Conservation (phyloP, 2,113 vertebrate genomes). For the Microcebus murinus region DNA sequence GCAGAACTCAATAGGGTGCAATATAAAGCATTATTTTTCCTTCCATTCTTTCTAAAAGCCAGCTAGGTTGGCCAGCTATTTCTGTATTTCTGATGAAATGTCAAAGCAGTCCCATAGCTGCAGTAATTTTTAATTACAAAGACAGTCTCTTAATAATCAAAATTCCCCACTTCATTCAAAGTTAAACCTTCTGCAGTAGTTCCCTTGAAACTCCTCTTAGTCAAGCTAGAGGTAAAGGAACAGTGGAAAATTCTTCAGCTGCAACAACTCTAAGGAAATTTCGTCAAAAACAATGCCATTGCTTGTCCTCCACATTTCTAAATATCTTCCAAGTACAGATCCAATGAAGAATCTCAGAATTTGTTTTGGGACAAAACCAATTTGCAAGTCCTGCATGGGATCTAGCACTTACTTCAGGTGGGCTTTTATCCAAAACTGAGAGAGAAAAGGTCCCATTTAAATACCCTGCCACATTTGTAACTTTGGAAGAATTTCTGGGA, state of each 20-base stretch:
- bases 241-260: fast-evolving
- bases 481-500: background rate
- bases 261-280: background rate
- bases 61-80: background rate
- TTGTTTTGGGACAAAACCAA: background rate
- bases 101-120: background rate
- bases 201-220: background rate
- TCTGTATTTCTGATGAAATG: background rate
- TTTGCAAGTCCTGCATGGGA: background rate
- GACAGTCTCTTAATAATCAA: background rate
- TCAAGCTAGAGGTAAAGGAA: background rate
- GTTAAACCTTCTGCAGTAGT: background rate
- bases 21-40: background rate
- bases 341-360: background rate
- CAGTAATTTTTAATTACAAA: background rate
- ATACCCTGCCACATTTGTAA: no score
- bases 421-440: background rate
- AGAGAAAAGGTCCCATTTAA: background rate
- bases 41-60: background rate
- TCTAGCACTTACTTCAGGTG: background rate
- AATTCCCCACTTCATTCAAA: background rate
- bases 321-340: background rate
- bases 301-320: background rate
- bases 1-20: background rate
- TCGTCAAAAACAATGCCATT: background rate